phyloP scores from a whole-genome alignment of 2,797 vertebrate species.

The Monodelphis domestica region DNA sequence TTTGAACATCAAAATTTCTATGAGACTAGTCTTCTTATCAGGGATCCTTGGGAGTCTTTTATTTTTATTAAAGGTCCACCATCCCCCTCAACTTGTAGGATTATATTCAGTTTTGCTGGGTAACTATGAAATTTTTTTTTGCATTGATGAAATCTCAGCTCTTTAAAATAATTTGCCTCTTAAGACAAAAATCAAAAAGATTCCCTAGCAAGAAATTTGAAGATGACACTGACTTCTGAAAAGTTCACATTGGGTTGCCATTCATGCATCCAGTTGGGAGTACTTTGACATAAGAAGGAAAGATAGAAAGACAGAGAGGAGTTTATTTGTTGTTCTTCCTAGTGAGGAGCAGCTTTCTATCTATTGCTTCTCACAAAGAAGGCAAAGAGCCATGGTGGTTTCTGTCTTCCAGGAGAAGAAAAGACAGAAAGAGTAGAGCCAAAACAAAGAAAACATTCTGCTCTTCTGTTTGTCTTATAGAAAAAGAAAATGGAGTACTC shows the following conservation, averaged over 20 bases:
- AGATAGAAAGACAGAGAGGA: background rate
- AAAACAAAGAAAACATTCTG: background rate
- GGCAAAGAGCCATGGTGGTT: background rate
- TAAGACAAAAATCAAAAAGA: background rate
- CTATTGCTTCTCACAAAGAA: background rate
- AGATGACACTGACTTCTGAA: background rate
- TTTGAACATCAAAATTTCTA: background rate
- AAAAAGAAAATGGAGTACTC: background rate
- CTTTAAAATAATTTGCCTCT: background rate
- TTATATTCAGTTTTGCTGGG: background rate
- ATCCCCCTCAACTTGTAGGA: no score
- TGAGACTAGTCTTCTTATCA: background rate
- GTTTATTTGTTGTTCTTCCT: background rate
- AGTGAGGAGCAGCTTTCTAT: background rate
- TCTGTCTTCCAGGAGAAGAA: background rate
- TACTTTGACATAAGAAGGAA: background rate
- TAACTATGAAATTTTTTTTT: background rate
- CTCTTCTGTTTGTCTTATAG: background rate
- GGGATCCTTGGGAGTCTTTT: background rate
- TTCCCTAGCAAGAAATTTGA: background rate
- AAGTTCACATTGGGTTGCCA: background rate
- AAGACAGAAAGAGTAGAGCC: background rate
- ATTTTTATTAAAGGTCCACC: background rate
- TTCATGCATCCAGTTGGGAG: background rate
- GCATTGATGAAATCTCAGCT: background rate